These are phyloP conservation scores for Virgularia gustaviana DNA, from an alignment of 92 coral and sea anemone genomes.

Conservation along the genomic window DNA sequence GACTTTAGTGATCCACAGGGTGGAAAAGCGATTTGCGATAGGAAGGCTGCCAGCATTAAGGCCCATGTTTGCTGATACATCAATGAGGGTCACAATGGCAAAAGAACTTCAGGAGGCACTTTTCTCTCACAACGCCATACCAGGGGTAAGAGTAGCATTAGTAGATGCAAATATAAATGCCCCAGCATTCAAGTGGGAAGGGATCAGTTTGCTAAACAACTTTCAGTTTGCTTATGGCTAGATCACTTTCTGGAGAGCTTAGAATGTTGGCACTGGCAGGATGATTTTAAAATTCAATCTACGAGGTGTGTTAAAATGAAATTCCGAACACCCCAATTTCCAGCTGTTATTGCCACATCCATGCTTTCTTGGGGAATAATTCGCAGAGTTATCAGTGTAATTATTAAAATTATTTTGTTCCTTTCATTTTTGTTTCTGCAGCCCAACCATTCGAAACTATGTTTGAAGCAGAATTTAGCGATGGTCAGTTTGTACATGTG, in stretches of 20 bases:
- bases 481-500: background rate
- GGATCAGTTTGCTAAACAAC: conserved; percentile 1
- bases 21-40: background rate
- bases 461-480: conserved; percentile 10
- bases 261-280: background rate
- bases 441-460: conserved; percentile 8
- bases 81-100: conserved; percentile 9
- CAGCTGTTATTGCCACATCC: no score
- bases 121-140: background rate
- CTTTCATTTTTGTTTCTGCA: background rate
- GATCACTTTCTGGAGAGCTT: background rate
- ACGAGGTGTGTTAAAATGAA: no score
- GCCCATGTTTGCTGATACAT: background rate
- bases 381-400: no score
- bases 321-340: no score
- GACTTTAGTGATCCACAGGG: conserved; percentile 13
- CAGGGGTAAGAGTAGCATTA: background rate
- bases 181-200: background rate
- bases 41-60: conserved; percentile 1
- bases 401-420: background rate
- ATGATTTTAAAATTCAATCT: conserved; percentile 30
- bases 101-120: background rate
- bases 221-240: background rate
- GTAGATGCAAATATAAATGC: background rate
- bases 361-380: no score